Base-by-base conservation (phyloP, 2,888 invertebrate genomes). In the Bhutanitis thaidina region DNA sequence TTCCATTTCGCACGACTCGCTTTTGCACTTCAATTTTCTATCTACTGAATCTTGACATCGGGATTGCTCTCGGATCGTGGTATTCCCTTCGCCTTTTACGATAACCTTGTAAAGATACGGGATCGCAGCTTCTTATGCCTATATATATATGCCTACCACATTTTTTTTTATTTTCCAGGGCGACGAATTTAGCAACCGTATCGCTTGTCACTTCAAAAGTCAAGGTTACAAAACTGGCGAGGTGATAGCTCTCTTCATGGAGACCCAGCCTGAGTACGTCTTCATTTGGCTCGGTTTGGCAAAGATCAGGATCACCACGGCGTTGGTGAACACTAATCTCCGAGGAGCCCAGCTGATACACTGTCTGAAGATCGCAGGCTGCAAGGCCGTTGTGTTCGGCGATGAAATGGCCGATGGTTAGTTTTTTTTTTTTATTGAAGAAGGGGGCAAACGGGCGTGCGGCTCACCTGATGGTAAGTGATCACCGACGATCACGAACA, bases 271-370 rank as follows among this genome's bases (percentile, higher is more conserved):
- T 0, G 96, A 98, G 75, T 98, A 95, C 73, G 92, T 96, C 0
- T 94, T 94, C 61, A 89, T 95, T 1, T 98, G 98, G 98, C 85
- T 99, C 3, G 98, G 98, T 0, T 82, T 98, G 38, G 94, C 97
- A 5, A 97, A 98, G 88, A 83, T 95, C 35, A 94, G 95, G 41
- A 92, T 95, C 0, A 89, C 94, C 2, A 93, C 96, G 0, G 98
- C 98, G 0, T 87, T 99, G 38, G 94, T 99, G 43, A 99, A 99
- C 71, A 95, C 94, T 4, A 96, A 97, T 77, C 82, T 98, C 53
- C 91, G 94, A n/a, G 91, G 93, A 0, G 92, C 94, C 10, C 92
- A 96, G 1, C 82, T 99, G 46, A 78, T 92, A 5, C 97, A 98
- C 77, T 96, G 95, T 55, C 88, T 99, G 41, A 92, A 90, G 46